Conservation (phyloP, 1,140 invertebrate species). For the Brachionus rotundiformis region DNA sequence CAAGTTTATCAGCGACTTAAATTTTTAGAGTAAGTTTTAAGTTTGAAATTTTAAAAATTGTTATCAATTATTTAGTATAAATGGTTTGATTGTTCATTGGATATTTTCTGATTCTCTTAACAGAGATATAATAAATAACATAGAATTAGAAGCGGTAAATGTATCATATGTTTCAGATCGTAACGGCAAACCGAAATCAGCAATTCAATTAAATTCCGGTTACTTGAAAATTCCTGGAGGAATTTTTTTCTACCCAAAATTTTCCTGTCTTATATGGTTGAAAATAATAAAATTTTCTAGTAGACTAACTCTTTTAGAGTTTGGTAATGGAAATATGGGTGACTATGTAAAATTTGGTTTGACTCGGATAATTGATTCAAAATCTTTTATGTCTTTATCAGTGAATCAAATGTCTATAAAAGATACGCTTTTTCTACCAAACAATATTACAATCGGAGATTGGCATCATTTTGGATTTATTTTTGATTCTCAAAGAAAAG, state of each 20-base stretch:
- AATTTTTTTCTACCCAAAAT: not conserved
- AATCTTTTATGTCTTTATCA: not conserved
- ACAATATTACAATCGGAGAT: not conserved
- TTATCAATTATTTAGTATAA: not conserved
- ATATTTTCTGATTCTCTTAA: not conserved
- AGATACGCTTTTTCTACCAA: not conserved
- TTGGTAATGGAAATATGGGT: not conserved
- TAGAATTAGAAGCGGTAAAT: not conserved
- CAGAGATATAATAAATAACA: not conserved
- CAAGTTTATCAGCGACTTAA: not conserved
- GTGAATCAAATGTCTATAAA: not conserved
- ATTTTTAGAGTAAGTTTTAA: not conserved
- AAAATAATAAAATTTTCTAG: not conserved
- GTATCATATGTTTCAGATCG: not conserved
- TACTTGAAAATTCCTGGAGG: not conserved
- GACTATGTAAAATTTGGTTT: not conserved
- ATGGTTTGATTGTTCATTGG: slow-evolving; percentile 19
- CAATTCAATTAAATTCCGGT: not conserved
- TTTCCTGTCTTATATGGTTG: not conserved
- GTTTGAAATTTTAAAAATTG: not conserved
- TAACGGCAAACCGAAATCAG: not conserved
- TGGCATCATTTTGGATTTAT: not conserved
- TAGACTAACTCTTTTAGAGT: not conserved
- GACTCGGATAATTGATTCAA: not conserved
- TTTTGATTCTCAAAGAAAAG: not conserved